Conservation (phyloP, 2,797 vertebrate genomes). For the Malurus leucopterus region DNA sequence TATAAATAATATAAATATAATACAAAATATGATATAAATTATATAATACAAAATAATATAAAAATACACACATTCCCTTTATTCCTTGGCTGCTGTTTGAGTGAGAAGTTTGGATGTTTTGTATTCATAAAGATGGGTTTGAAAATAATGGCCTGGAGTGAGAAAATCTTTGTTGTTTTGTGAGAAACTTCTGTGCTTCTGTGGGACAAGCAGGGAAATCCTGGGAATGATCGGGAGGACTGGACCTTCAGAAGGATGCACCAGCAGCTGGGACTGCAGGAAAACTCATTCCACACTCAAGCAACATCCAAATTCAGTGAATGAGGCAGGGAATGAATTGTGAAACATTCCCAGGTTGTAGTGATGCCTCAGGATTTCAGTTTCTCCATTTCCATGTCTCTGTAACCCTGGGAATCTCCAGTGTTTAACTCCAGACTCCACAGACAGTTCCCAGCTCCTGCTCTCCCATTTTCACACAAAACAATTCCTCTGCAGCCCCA, state of each 20-base stretch:
- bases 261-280: background rate
- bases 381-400: no score
- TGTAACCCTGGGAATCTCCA: no score
- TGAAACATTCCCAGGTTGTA: background rate
- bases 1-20: no score
- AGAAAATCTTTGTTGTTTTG: accelerated
- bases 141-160: background rate
- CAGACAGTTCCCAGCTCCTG: no score
- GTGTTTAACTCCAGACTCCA: no score
- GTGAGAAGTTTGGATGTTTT: accelerated
- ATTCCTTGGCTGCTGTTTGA: background rate
- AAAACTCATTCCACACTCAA: background rate
- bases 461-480: no score
- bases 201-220: background rate
- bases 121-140: background rate
- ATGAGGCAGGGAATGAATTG: background rate
- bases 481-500: no score
- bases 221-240: background rate
- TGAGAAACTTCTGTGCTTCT: background rate
- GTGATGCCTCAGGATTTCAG: no score
- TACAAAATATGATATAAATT: no score
- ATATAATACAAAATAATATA: no score
- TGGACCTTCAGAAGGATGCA: accelerated
- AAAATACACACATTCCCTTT: background rate
- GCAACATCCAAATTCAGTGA: background rate